Evolutionary conservation across 1,140 invertebrate species (phyloP), one percentile per base, ranked within the genome.

Genomic region (Mactra quadrangularis): DNA sequence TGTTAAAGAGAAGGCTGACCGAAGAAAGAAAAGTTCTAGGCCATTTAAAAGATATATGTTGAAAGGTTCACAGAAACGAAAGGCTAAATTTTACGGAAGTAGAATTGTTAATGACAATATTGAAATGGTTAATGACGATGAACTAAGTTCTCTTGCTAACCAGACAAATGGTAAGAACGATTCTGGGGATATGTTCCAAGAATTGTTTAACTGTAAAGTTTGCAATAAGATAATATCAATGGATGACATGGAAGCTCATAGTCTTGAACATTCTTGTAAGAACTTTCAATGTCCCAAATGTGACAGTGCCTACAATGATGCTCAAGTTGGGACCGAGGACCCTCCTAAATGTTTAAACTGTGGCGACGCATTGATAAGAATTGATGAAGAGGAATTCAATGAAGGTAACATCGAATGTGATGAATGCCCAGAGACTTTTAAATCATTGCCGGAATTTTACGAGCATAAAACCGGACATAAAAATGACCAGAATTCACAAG

Each of bases 141-240:
- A 72, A 33, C 17, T 15, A 57, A 47, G 22, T 6, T 22, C 25
- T 45, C 47, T 6, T 22, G 52, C 50, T 25, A 78, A 75, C 3
- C 38, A 41, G 22, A 35, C 53, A n/a, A 60, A 33, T 6, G 60
- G 64, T 29, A 76, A 70, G 35, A 68, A 83, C 0, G 47, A 59
- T n/a, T 50, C 62, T 0, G 70, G 82, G 38, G 77, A 88, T 22
- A 66, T 89, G 78, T 89, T 88, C 57, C 87, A 89, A 29, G 87
- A 90, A 72, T 64, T 89, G 7, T 90, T 86, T 71, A 88, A 89
- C 47, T 90, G 89, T 68, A 89, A 89, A 70, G 72, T 87, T 0
- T 89, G 88, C 70, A 88, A 90, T 57, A 88, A 88, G 31, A 85
- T 90, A 27, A 72, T 90, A 15, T 87, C 88, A 9, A 84, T 87